Evolutionary conservation across 1,140 invertebrate genomes (phyloP), one percentile per base, ranked within the genome.

Genomic region (Dufourea novaeangliae): DNA sequence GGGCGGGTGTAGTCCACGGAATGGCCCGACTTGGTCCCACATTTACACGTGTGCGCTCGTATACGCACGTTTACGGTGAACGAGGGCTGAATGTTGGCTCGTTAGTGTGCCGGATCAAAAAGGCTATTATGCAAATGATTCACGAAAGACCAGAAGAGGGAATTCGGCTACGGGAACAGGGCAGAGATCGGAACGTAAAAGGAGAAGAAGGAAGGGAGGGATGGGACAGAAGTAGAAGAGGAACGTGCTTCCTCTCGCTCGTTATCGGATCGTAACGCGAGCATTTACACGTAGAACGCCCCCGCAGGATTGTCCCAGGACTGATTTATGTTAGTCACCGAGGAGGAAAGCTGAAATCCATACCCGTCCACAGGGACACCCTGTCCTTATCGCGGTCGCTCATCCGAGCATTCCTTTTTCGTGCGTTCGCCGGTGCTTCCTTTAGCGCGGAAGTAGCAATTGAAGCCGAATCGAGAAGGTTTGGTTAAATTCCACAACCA

Each of bases 261-360:
- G 85, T 88, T 89, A 89, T 89, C 88, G 86, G 86, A 84, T 88
- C 87, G 86, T 89, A 89, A 89, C 87, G 86, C 86, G 83, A 89
- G 85, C 85, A 87, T 88, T 89, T 89, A 89, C 88, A 89, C 88
- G 88, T 88, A 80, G 81, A 61, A 83, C 86, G 83, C 84, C 86
- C 86, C 81, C 84, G 84, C 86, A 87, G 78, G 54, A 82, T 83
- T 67, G 72, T 62, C 77, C 70, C 25, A 14, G 41, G 62, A 82
- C 82, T 88, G 88, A 89, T 89, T 89, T 89, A 89, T 84, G 80
- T 86, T 84, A 77, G 79, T 76, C 78, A 83, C 83, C 78, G 69
- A 75, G 56, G 80, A 76, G 80, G 79, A 80, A 85, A 85, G 73
- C 83, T 86, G 84, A 87, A 87, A 87, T 87, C 85, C 85, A 87